phyloP scores from a whole-genome alignment of 2,797 vertebrate genomes.

The Malurus leucopterus region DNA sequence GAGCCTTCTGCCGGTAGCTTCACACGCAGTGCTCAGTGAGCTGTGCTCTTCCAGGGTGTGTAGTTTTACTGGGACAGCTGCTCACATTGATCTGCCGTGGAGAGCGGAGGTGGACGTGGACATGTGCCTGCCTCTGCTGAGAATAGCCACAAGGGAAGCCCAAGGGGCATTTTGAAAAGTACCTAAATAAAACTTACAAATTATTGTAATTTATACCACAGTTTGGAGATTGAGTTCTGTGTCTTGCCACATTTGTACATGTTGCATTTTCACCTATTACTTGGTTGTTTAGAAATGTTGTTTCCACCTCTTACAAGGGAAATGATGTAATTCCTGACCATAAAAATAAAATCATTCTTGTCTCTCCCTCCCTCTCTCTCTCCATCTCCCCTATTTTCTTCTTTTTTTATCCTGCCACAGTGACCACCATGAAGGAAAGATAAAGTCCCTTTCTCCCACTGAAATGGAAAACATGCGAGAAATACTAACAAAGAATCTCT shows the following conservation, averaged over 20 bases:
- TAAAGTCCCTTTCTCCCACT: constrained; percentile 75
- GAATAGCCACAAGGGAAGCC: background rate
- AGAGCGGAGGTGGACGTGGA: background rate
- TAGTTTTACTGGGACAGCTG: background rate
- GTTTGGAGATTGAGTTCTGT: background rate
- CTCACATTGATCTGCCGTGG: background rate
- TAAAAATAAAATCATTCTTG: background rate
- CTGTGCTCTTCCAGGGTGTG: accelerated
- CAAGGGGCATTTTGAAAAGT: background rate
- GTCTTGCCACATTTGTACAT: background rate
- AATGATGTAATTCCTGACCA: background rate
- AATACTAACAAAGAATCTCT: constrained; percentile 94
- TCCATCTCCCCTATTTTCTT: background rate
- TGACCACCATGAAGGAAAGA: constrained; percentile 79
- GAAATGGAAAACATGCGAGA: constrained; percentile 89
- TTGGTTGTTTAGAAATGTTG: background rate
- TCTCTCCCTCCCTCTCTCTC: too few species aligned
- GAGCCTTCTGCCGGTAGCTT: background rate
- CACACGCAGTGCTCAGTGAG: accelerated
- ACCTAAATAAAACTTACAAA: background rate
- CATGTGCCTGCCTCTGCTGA: background rate
- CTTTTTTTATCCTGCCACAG: constrained; percentile 59
- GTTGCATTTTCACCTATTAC: background rate
- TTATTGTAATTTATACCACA: background rate
- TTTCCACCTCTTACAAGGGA: background rate